Evolutionary conservation across 2,888 invertebrate genomes (phyloP), one percentile per base, ranked within the genome.

Genomic region (Euzophera pinguis): DNA sequence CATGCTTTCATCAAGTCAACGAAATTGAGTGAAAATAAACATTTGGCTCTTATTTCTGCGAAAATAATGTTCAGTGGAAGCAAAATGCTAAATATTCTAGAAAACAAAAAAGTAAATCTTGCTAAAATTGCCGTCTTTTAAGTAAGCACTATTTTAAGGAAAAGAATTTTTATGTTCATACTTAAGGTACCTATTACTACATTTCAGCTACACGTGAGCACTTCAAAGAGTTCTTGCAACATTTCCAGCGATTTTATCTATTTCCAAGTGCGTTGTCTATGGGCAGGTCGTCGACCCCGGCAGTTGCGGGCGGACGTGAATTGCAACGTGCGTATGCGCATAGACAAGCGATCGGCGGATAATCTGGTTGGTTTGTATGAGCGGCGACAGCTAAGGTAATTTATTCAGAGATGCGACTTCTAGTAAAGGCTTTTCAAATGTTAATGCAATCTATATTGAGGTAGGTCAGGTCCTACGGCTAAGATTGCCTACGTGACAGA

Each of bases 251-350:
- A 66, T 62, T 65, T 54, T 63, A 61, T 64, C 64, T 67, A 63
- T 67, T 65, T 61, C 61, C 59, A 58, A 43, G 51, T 51, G 42
- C 50, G 65, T 59, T 55, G 60, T 58, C 64, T 69, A 66, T 64
- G 63, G 59, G 58, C 56, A 67, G 87, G 79, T 75, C 79, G 63
- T 71, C 71, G 71, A 86, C 83, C 86, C 81, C 84, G 81, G 79
- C 73, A 78, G 78, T 69, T 69, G 65, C 71, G 65, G 70, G 67
- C 71, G 71, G 55, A 60, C 63, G 70, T 63, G 64, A 71, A 65
- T 63, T 65, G 75, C 73, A 73, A 64, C 61, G 69, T 78, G 81
- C 81, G 78, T 74, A 70, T 65, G 76, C 75, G 78, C 80, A 78
- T 72, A 71, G 84, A 84, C 83, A 78, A 73, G 65, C 75, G 68